A percentile compares a stretch with the other conserved stretches of the same genome.
Conservation (phyloP, 2,888 invertebrate genomes). For the Scaptomyza polygonia region DNA sequence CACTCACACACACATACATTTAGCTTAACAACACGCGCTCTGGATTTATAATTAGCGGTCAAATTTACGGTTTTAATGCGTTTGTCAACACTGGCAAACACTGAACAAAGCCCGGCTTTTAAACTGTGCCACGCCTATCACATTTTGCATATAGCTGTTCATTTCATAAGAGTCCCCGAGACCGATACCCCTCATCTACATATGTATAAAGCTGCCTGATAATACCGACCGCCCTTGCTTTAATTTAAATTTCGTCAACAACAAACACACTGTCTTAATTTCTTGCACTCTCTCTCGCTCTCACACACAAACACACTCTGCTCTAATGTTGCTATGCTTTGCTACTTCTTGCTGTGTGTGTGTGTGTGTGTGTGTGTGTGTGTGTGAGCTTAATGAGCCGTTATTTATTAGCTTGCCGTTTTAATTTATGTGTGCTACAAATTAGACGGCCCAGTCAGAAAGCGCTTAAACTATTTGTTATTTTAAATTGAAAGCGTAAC, state of each 20-base stretch:
- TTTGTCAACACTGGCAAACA: slow-evolving; percentile 54
- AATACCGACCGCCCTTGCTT: slow-evolving; percentile 14
- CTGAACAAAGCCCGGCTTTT: slow-evolving; percentile 8
- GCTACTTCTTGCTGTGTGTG: slow-evolving; percentile 1
- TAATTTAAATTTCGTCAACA: not conserved
- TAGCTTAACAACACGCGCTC: slow-evolving; percentile 10
- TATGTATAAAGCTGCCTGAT: too few relatives aligned
- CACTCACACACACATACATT: slow-evolving; percentile 17
- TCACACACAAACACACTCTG: not conserved
- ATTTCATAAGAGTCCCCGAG: slow-evolving; percentile 39
- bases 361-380: slow-evolving; percentile 25
- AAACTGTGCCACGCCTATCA: not conserved
- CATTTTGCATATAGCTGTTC: slow-evolving; percentile 22
- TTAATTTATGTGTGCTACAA: slow-evolving; percentile 76
- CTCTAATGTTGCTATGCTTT: not conserved
- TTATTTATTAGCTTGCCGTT: slow-evolving; percentile 73
- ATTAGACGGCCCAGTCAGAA: slow-evolving; percentile 64
- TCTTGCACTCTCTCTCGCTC: not conserved
- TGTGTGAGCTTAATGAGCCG: slow-evolving; percentile 69
- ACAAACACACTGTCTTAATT: not conserved
- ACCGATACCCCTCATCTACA: not conserved
- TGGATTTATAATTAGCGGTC: slow-evolving; percentile 71
- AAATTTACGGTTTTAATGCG: slow-evolving; percentile 56
- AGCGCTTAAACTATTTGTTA: slow-evolving; percentile 65
- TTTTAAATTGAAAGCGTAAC: slow-evolving; percentile 60